Evolutionary conservation across 2,797 vertebrate species (phyloP), one percentile per base, ranked within the genome.

Genomic region (Tapirus indicus): DNA sequence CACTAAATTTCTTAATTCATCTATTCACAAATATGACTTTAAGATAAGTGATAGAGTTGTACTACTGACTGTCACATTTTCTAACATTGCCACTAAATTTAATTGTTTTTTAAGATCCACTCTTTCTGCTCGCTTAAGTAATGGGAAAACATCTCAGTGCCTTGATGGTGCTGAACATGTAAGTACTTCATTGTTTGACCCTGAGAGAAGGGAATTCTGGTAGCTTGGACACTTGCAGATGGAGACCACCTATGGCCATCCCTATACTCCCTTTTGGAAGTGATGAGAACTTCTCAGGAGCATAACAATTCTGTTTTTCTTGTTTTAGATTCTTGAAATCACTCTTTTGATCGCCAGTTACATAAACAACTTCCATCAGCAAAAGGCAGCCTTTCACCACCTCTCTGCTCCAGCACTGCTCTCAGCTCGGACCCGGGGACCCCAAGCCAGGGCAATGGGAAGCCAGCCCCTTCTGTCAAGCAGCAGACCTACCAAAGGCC

Each of bases 311-410:
- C 13, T 97, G 49, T 92, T 98, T 95, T 94, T 88, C 96, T 98
- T 97, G 7, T 97, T 98, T 97, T 95, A 99, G 99, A 99, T 99
- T 98, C 99, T 99, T 96, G 99, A 99, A 98, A 99, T 99, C 98
- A 99, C 99, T 86, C 99, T 99, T 84, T 99, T 99, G 98, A 99
- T 99, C 90, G 99, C 99, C 98, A 99, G 99, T 97, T 99, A 99
- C 97, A 99, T 99, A 98, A 99, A 99, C 99, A 99, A 99, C 62
- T 98, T 99, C 29, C 99, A 99, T 93, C 99, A 99, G 96, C 99
- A 99, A 98, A 99, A 99, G 98, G 99, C 99, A 54, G 98, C 99
- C 0, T 98, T 99, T 97, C 99, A 99, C 98, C 99, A 99, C 97
- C 99, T 99, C 95, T 99, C 99, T 7, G 99, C 99, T 60, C 99